Evolutionary conservation across 2,888 invertebrate species (phyloP).

Genomic region (Anthrax anthrax): DNA sequence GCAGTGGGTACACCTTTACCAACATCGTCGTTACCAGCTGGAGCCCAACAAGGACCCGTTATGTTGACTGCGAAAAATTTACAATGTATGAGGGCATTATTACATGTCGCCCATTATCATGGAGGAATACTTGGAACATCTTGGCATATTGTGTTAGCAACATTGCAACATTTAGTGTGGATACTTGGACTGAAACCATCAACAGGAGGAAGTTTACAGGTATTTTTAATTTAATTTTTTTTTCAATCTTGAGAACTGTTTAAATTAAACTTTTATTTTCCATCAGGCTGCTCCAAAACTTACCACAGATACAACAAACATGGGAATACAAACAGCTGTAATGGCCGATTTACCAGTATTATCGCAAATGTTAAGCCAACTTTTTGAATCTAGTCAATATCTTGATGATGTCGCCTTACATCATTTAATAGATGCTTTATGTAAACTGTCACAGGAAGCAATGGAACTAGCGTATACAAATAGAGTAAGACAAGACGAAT

Average conservation of each 20-base stretch:
- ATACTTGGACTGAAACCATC: slow-evolving; percentile 91
- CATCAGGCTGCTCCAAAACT: slow-evolving; percentile 53
- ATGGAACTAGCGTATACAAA: slow-evolving; percentile 95
- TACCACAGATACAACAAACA: slow-evolving; percentile 58
- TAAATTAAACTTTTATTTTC: neutral
- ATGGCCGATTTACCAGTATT: slow-evolving; percentile 90
- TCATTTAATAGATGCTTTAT: slow-evolving; percentile 90
- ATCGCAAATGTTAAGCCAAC: slow-evolving; percentile 77
- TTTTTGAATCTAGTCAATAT: slow-evolving; percentile 90
- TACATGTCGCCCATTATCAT: slow-evolving; percentile 81
- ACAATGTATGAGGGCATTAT: slow-evolving; percentile 85
- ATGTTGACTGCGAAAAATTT: slow-evolving; percentile 97
- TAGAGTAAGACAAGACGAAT: slow-evolving; percentile 40
- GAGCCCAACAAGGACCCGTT: slow-evolving; percentile 47
- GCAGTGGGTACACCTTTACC: slow-evolving; percentile 93
- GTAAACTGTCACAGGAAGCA: slow-evolving; percentile 89
- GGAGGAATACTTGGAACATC: slow-evolving; percentile 84
- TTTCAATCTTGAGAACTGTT: neutral
- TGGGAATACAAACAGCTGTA: slow-evolving; percentile 87
- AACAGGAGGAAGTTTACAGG: slow-evolving; percentile 77
- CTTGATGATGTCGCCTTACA: slow-evolving; percentile 89
- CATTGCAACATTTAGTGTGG: slow-evolving; percentile 85
- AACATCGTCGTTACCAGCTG: slow-evolving; percentile 61
- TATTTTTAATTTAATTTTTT: slow-evolving; percentile 5
- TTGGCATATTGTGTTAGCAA: slow-evolving; percentile 92